phyloP scores from a whole-genome alignment of 2,888 invertebrate species.

The Eurytoma californica region DNA sequence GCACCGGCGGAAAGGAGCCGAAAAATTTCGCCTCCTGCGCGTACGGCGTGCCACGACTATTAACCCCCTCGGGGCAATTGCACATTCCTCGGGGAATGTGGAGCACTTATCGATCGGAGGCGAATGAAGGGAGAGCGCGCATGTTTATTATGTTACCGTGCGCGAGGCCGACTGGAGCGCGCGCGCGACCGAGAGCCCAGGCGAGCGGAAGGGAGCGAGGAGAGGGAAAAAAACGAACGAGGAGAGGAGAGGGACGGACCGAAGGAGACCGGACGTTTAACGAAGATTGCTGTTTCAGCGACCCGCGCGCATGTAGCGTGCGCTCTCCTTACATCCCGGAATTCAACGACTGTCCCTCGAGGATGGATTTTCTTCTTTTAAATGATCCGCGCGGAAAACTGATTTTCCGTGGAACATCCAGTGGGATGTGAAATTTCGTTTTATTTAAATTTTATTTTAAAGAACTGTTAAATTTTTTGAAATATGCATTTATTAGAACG shows the following conservation, averaged over 20 bases:
- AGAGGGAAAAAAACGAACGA: conserved; percentile 28
- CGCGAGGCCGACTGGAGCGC: conserved; percentile 16
- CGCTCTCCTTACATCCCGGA: neutral
- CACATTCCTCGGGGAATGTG: conserved; percentile 55
- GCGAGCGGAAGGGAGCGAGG: conserved; percentile 8
- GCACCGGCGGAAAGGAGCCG: neutral
- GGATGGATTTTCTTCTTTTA: neutral
- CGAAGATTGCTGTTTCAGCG: conserved; percentile 45
- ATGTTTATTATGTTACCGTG: conserved; percentile 58
- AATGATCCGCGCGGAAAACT: conserved; percentile 43
- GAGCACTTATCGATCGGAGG: conserved; percentile 57
- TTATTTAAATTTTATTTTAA: too few relatives aligned
- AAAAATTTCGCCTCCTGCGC: neutral
- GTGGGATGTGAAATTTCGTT: too few relatives aligned
- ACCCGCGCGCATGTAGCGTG: neutral
- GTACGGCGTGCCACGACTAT: conserved; percentile 40
- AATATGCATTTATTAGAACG: too few relatives aligned
- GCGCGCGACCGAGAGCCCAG: neutral
- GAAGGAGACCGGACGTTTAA: conserved; percentile 30
- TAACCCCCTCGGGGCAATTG: conserved; percentile 54
- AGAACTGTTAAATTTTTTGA: too few relatives aligned
- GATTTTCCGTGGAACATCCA: neutral
- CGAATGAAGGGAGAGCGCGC: conserved; percentile 55
- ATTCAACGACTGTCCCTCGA: neutral
- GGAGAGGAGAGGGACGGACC: neutral